Evolutionary conservation across 2,888 invertebrate species (phyloP).

Genomic region (Ypsolopha sequella): DNA sequence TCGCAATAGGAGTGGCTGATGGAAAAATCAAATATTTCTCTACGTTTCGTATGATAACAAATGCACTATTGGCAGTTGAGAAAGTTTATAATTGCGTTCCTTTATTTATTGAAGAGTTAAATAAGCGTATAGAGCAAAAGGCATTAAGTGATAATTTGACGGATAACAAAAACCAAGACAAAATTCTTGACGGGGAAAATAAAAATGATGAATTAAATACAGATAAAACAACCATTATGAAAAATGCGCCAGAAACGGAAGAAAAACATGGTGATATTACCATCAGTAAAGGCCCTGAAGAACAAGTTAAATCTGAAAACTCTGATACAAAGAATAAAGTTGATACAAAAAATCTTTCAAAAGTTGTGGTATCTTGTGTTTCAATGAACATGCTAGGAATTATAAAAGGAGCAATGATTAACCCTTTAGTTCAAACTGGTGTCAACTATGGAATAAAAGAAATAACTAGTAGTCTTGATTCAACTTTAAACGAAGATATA

Average conservation of each 20-base stretch:
- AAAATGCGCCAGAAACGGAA: background rate
- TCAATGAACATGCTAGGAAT: conserved; percentile 4
- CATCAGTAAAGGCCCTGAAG: background rate
- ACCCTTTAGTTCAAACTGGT: conserved; percentile 8
- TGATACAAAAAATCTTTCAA: background rate
- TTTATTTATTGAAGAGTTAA: no score
- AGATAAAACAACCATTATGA: background rate
- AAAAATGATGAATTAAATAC: no score
- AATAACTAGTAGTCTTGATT: conserved; percentile 2
- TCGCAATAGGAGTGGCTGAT: conserved; percentile 5
- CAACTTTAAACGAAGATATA: no score
- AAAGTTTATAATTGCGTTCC: background rate
- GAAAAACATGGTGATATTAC: background rate
- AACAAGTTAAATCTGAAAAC: background rate
- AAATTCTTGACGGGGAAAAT: no score
- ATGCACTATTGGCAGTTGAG: background rate
- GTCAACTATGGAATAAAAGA: conserved; percentile 6
- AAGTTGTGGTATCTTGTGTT: conserved; percentile 4
- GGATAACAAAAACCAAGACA: no score
- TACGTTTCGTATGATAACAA: background rate
- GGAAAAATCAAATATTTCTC: background rate
- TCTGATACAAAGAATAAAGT: background rate
- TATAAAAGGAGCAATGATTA: conserved; percentile 9
- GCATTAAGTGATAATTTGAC: no score
- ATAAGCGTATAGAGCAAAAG: no score